Base-by-base conservation (phyloP, 2,113 vertebrate species). In the Datnioides undecimradiatus region DNA sequence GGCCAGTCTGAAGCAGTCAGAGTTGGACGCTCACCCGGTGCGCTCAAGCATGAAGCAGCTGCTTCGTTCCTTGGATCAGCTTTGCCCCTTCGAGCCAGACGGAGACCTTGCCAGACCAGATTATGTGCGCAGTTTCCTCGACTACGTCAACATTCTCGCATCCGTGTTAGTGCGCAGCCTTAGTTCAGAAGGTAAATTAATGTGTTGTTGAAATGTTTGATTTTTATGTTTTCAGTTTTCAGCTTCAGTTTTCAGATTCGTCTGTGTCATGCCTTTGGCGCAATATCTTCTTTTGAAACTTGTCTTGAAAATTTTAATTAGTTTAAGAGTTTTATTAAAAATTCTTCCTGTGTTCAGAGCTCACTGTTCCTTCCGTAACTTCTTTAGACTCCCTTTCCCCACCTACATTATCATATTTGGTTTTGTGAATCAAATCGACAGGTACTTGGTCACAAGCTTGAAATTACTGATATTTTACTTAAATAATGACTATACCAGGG, bases 141-240 rank as follows among this genome's bases (percentile, higher is more conserved):
- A 95, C 83, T 99, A 99, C 51, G 66, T 97, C 76, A 96, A 95
- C 88, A 96, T 94, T 0, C 83, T 99, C 74, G 95, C 96, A 19
- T 92, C 95, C 0, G 92, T 98, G 85, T 84, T 97, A 3, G 93
- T 98, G 69, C 94, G 92, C 69, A 97, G 98, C 87, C 89, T 98
- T 52, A 90, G 93, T 38, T 85, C 96, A 66, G 98, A 99, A 49
- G 94, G 95, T 94, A 73, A 76, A 71, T 29, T 12, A 0, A 16
- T 69, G 36, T 16, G 16, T 25, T 6, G 3, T 0, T 6, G 6
- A n/a, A n/a, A n/a, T n/a, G n/a, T n/a, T n/a, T n/a, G n/a, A n/a
- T n/a, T n/a, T n/a, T n/a, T n/a, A n/a, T n/a, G n/a, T n/a, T n/a
- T n/a, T 11, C n/a, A 3, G 2, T 57, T n/a, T 27, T 41, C 5